Conservation (phyloP, 1,140 invertebrate genomes). For the Drosophila nigrodunni region DNA sequence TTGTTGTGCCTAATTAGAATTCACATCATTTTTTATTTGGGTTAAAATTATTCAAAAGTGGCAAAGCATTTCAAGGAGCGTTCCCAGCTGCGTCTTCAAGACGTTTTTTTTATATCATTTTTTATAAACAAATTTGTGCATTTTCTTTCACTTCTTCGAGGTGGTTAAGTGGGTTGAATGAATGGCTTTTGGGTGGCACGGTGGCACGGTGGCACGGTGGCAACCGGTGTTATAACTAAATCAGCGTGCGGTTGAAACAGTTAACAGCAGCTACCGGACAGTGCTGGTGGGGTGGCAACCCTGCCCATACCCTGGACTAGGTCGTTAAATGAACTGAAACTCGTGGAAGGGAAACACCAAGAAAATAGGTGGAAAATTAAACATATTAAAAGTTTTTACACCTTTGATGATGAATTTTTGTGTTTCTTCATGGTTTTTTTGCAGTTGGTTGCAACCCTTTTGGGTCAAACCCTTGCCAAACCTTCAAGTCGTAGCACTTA, state of each 20-base stretch:
- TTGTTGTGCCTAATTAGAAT: conserved; percentile 80
- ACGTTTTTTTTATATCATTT: conserved; percentile 51
- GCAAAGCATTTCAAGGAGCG: conserved; percentile 56
- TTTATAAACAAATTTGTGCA: conserved; percentile 19
- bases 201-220: neutral
- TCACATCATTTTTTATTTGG: conserved; percentile 84
- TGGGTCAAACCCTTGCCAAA: conserved; percentile 4
- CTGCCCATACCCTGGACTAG: neutral
- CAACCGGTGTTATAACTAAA: conserved; percentile 47
- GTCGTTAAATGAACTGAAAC: conserved; percentile 46
- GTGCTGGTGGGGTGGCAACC: neutral
- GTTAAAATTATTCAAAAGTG: conserved; percentile 84
- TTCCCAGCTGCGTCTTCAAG: conserved; percentile 54
- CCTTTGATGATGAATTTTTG: conserved; percentile 82
- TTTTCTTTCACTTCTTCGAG: conserved; percentile 11
- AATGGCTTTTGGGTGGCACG: neutral
- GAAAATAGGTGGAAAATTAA: conserved; percentile 79
- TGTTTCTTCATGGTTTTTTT: neutral
- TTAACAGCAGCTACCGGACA: conserved; percentile 5
- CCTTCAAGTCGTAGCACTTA: conserved; percentile 42
- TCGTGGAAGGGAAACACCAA: conserved; percentile 8
- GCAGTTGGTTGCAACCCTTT: conserved; percentile 60
- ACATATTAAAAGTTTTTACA: conserved; percentile 84
- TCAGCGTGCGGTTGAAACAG: conserved; percentile 46
- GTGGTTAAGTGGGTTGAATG: neutral